Evolutionary conservation across 2,797 vertebrate genomes (phyloP), one percentile per base, ranked within the genome.

Genomic region (Apogon talboti): DNA sequence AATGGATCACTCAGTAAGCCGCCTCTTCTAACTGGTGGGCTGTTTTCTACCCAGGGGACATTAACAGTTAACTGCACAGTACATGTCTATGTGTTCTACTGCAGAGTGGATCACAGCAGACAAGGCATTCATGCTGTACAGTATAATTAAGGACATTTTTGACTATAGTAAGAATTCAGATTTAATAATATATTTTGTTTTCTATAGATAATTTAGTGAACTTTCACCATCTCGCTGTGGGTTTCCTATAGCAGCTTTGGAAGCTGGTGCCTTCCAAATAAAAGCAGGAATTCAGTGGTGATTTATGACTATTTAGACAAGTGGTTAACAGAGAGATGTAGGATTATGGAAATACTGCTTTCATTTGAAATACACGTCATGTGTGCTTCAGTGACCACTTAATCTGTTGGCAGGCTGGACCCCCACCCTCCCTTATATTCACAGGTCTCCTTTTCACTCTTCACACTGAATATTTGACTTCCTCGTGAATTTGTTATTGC

Each of bases 301-400:
- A 96, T 95, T 95, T 95, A 96, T 89, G 81, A 86, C 85, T 96
- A 93, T 96, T 96, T 96, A 91, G 92, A 96, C 95, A 96, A 96
- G 94, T 94, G 95, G 93, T 4, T 87, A 95, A 90, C 93, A 93
- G 94, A 92, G 87, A 72, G 63, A 86, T 86, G 82, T 81, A 78
- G 73, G 88, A 89, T 87, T 87, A 87, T 88, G 83, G 86, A 92
- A 93, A 92, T 89, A 72, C 67, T 84, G 83, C 70, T 84, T 93
- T 90, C 87, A 90, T 85, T 79, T 84, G 81, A 91, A 92, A 90
- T 82, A 83, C 76, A 88, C 79, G 53, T 90, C 82, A 90, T 80
- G 70, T 64, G 61, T 87, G 67, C 85, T 91, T 92, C 65, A 56
- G 87, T 86, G 85, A 81, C 88, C 87, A 88, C 86, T 90, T 90